Conservation (phyloP, 35 echinoderm and acorn worm genomes). For the Stichopus chloronotus region DNA sequence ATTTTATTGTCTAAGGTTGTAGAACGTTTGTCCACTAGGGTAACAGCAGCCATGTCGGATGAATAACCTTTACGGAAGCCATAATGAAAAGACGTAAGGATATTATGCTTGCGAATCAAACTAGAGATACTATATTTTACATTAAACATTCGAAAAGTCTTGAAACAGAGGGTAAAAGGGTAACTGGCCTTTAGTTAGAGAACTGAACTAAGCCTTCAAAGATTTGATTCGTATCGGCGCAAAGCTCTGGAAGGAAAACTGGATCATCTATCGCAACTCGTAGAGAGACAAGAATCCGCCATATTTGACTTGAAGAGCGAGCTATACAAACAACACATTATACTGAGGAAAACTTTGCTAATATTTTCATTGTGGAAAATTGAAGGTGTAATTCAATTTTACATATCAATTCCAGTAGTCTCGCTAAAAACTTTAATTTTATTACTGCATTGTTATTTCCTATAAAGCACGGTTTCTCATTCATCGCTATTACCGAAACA, state of each 20-base stretch:
- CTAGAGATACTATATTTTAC: conserved; percentile 14
- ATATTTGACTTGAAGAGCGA: not conserved
- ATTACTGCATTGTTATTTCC: not conserved
- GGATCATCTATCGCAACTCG: no score
- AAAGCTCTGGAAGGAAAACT: no score
- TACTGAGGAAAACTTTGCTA: not conserved
- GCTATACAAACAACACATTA: not conserved
- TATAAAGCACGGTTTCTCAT: conserved; percentile 6
- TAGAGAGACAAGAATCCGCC: not conserved
- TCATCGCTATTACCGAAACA: conserved; percentile 5
- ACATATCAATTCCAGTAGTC: not conserved
- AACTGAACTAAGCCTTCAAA: not conserved
- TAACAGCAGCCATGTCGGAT: not conserved
- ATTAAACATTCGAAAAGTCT: conserved; percentile 14
- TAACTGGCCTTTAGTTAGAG: not conserved
- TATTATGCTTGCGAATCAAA: conserved; percentile 19
- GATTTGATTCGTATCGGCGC: no score
- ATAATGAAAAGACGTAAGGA: conserved; percentile 16
- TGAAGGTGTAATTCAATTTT: not conserved
- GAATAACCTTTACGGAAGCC: conserved; percentile 28
- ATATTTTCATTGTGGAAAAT: not conserved
- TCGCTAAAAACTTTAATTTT: not conserved
- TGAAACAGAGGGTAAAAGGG: conserved; percentile 1
- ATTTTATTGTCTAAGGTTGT: not conserved
- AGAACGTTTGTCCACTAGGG: not conserved